Evolutionary conservation across 2,888 invertebrate genomes (phyloP), one percentile per base, ranked within the genome.

Genomic region (Catocala nupta): DNA sequence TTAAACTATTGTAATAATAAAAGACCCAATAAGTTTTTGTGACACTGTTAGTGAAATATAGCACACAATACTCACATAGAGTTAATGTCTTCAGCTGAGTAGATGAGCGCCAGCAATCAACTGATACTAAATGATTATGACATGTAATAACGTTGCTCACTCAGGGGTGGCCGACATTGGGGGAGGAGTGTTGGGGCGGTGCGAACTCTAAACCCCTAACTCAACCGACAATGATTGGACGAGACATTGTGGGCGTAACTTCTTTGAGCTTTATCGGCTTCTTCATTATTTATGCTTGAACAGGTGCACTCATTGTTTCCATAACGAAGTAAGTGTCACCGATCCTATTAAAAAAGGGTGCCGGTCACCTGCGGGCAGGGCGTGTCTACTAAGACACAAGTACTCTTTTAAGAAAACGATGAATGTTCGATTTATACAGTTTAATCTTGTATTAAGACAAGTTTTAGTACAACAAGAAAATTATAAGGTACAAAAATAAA

Each of bases 161-260:
- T 59, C 71, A 65, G 73, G 83, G 85, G 82, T 83, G 79, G 81
- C 25, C 65, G 59, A 62, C 63, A 60, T 68, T 63, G 66, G 54
- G 78, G 84, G 82, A 73, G 81, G 81, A 50, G 36, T 60, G 63
- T 49, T 54, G 68, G 75, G 89, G 88, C 88, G 89, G 88, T 74
- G 85, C 86, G 59, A 75, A 13, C 62, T 67, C 73, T 72, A 73
- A 81, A 77, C 81, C 87, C 81, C 79, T 74, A 59, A 44, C 56
- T 64, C 56, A 55, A 63, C 48, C 50, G 50, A 56, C 70, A 68
- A 55, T 70, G 69, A 88, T 89, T 89, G 90, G 90, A 65, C 68
- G 73, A 65, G 64, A 45, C 34, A 55, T 53, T 61, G 73, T 63
- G 72, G 84, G 86, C 88, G 89, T 84, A 76, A 52, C 73, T 48